Conservation (phyloP, 1,140 invertebrate genomes). For the Bicyclus anynana region DNA sequence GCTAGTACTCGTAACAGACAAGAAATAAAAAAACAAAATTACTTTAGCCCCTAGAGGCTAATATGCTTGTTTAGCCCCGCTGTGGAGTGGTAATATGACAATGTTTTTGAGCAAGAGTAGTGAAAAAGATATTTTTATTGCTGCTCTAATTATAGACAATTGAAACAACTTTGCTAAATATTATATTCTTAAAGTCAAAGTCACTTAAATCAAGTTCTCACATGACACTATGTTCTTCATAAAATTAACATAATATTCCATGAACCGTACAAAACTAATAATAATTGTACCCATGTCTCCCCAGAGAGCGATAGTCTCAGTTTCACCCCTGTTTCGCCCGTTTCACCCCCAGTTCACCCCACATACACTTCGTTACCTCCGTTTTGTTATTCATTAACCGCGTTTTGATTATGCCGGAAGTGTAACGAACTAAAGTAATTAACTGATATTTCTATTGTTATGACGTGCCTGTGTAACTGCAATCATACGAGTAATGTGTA, state of each 20-base stretch:
- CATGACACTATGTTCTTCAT: not conserved
- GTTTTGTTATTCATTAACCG: slow-evolving; percentile 1
- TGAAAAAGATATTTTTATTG: too few relatives aligned
- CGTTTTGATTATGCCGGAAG: slow-evolving; percentile 5
- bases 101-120: too few relatives aligned
- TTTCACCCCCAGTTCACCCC: not conserved
- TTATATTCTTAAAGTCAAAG: too few relatives aligned
- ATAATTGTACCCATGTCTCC: slow-evolving; percentile 13
- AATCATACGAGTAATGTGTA: too few relatives aligned
- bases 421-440: not conserved
- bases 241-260: not conserved
- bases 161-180: too few relatives aligned
- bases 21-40: too few relatives aligned
- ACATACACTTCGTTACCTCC: slow-evolving; percentile 9
- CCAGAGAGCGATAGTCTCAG: slow-evolving; percentile 12
- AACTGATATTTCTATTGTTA: not conserved
- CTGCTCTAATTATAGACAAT: too few relatives aligned
- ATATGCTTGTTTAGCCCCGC: too few relatives aligned
- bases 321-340: not conserved
- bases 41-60: too few relatives aligned
- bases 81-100: too few relatives aligned
- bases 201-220: not conserved
- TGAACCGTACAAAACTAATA: slow-evolving; percentile 5
- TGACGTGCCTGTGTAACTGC: not conserved
- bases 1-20: too few relatives aligned